phyloP scores from a whole-genome alignment of 1,140 invertebrate species.

The Drosophila parabipectinata region DNA sequence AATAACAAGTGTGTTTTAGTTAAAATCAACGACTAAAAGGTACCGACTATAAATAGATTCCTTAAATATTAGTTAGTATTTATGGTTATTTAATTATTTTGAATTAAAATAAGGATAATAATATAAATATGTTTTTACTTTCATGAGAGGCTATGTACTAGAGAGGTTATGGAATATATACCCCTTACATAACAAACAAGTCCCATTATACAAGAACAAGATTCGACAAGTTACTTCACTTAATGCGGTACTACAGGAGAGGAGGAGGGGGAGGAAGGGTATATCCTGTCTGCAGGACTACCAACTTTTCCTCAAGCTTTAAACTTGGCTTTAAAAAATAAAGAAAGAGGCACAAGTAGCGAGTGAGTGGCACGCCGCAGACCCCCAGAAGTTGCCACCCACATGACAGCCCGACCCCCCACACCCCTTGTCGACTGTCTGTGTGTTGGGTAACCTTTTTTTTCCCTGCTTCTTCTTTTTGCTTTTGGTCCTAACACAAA shows the following conservation, averaged over 20 bases:
- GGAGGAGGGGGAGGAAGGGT: neutral
- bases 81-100: no score
- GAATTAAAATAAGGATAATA: no score
- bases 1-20: conserved; percentile 20
- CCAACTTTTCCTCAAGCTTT: conserved; percentile 56
- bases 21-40: conserved; percentile 5
- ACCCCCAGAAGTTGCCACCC: conserved; percentile 8
- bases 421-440: conserved; percentile 12
- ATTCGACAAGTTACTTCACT: conserved; percentile 67
- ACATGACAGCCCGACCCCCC: neutral
- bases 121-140: no score
- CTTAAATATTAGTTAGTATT: no score
- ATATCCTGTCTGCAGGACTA: conserved; percentile 2
- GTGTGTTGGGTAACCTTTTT: conserved; percentile 58
- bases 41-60: neutral
- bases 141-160: no score
- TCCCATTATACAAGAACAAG: conserved; percentile 31
- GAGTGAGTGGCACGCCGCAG: conserved; percentile 30
- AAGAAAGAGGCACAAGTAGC: neutral
- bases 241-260: conserved; percentile 17
- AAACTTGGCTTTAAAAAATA: conserved; percentile 55
- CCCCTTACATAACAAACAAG: conserved; percentile 16
- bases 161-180: neutral
- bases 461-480: conserved; percentile 25
- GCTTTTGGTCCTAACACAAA: conserved; percentile 55